Percentiles rank a stretch among this genome's conserved stretches.
Evolutionary conservation across 2,888 invertebrate genomes (phyloP).

Genomic region (Yponomeuta malinellus): DNA sequence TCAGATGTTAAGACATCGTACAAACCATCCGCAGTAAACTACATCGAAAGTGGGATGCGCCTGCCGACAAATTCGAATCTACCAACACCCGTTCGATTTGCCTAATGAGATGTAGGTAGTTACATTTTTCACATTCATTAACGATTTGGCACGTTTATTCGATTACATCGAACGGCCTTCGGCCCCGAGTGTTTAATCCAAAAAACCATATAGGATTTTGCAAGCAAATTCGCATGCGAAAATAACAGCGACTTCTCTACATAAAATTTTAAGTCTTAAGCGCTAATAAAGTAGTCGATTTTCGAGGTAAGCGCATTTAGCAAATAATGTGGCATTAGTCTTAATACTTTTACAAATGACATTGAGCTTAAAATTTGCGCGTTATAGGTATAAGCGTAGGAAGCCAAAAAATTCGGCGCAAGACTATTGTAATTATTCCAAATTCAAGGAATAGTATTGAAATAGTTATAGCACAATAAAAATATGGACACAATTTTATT

Average conservation of each 20-base stretch:
- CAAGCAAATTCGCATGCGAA: background rate
- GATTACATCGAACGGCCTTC: conserved; percentile 5
- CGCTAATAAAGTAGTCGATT: conserved; percentile 28
- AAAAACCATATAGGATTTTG: background rate
- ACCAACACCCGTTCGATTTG: conserved; percentile 5
- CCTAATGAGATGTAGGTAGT: conserved; percentile 1
- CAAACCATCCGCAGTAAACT: background rate
- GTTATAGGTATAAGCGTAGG: conserved; percentile 1
- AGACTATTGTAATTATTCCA: no score
- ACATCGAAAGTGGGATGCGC: conserved; percentile 4
- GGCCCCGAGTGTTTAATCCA: background rate
- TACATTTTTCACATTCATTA: background rate
- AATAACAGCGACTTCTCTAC: conserved; percentile 7
- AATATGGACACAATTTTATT: no score
- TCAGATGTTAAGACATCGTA: conserved; percentile 19
- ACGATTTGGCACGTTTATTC: conserved; percentile 3
- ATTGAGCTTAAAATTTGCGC: conserved; percentile 21
- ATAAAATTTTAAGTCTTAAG: conserved; percentile 23
- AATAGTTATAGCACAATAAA: no score
- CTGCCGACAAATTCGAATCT: background rate
- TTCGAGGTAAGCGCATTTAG: conserved; percentile 30
- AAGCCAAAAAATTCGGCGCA: background rate
- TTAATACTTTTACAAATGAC: conserved; percentile 43
- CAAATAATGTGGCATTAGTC: conserved; percentile 31
- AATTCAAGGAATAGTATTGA: no score